phyloP scores from a whole-genome alignment of 2,113 vertebrate species.

The Emydura subglobosa region DNA sequence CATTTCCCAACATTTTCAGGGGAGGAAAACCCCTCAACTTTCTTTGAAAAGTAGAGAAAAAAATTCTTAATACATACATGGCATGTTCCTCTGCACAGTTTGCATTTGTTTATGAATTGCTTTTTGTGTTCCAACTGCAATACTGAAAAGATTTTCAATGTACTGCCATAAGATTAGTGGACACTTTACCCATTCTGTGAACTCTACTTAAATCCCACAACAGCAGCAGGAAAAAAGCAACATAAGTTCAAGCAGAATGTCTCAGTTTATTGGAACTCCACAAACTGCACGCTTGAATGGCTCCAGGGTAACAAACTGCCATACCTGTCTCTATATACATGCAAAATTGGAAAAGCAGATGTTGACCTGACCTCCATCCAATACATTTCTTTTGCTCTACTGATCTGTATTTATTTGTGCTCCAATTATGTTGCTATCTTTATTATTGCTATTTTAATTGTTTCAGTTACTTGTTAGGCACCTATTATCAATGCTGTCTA shows the following conservation, averaged over 20 bases:
- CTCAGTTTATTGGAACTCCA: background rate
- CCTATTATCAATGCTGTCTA: fast-evolving
- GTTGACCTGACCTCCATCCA: background rate
- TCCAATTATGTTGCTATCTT: background rate
- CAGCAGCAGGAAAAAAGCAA: constrained; percentile 62
- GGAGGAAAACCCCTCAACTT: background rate
- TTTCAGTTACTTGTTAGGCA: fast-evolving
- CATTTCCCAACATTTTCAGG: background rate
- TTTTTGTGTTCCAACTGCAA: constrained; percentile 9
- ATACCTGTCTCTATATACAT: background rate
- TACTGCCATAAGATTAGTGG: constrained; percentile 43
- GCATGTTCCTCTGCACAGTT: background rate
- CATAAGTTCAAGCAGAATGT: constrained; percentile 65
- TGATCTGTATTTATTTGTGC: background rate
- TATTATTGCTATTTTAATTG: background rate
- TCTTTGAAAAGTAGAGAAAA: background rate
- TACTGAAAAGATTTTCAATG: constrained; percentile 32
- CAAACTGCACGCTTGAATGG: background rate
- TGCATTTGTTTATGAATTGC: background rate
- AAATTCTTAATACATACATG: background rate
- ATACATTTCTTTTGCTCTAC: background rate
- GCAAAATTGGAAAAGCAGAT: constrained; percentile 20
- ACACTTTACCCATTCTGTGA: constrained; percentile 63
- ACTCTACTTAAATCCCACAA: constrained; percentile 66
- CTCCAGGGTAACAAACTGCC: constrained; percentile 42